Base-by-base conservation (phyloP, 2,888 invertebrate species). In the Lamproptera curius region DNA sequence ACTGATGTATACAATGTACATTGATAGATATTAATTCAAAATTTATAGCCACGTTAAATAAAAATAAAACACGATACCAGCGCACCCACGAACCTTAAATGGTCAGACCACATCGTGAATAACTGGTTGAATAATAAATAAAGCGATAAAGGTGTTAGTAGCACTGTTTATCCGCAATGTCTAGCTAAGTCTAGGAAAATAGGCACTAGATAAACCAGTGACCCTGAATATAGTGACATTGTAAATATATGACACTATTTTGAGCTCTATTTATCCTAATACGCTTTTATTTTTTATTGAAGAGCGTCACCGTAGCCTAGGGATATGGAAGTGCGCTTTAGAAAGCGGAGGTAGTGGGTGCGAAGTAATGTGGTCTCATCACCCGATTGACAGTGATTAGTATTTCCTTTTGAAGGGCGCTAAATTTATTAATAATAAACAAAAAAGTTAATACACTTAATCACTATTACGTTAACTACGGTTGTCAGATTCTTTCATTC, bases 61-160 rank as follows among this genome's bases (percentile, higher is more conserved):
- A 42, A 16, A 33, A 42, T 17, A 33, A 31, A 42, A 42, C 17
- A 17, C n/a, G 9, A 16, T 31, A 17, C 11, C 8, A 2, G 16
- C 3, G n/a, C 15, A 28, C n/a, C 15, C 23, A 14, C 13, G 23
- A 11, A 23, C 23, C 23, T 39, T 39, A 13, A 16, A 37, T 37
- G 37, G 37, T 6, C 37, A 37, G 13, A 2, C 17, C 5, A 1
- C 33, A n/a, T 40, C 40, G 28, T 40, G 14, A 40, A 11, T 28
- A 26, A 40, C 8, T 16, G 11, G 16, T 26, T 1, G 16, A 31
- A 34, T 42, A 42, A 34, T 15, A 42, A 42, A 42, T 42, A 42
- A 34, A 23, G 42, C 20, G 34, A 42, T 42, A 23, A 42, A 34
- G 20, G 14, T 42, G 42, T 42, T 42, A 42, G 34, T 34, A 20